phyloP scores from a whole-genome alignment of 2,888 invertebrate species.

The Metacarcinus magister region DNA sequence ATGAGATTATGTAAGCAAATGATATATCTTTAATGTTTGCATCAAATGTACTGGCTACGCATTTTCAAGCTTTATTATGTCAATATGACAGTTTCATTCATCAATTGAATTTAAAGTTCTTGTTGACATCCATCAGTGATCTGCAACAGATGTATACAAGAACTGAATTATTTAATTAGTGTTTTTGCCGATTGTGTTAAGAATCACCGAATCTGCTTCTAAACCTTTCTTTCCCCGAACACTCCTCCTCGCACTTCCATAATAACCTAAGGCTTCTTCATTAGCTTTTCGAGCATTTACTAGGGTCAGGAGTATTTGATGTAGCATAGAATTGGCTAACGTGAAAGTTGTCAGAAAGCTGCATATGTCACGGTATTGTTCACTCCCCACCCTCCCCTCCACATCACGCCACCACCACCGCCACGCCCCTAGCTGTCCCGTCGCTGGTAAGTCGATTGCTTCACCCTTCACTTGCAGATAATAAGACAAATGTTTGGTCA shows the following conservation, averaged over 20 bases:
- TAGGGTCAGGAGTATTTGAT: not conserved
- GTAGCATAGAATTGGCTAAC: not conserved
- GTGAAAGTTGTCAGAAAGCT: not conserved
- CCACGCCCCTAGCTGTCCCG: not conserved
- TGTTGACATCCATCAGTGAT: no score
- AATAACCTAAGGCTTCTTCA: not conserved
- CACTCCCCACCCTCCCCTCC: not conserved
- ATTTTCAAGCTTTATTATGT: not conserved
- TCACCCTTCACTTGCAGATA: not conserved
- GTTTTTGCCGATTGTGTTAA: not conserved
- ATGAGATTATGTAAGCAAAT: not conserved
- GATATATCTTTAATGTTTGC: not conserved
- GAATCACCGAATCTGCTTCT: not conserved
- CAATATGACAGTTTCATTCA: no score
- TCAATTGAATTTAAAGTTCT: no score
- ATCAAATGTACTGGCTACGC: not conserved
- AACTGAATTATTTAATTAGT: no score
- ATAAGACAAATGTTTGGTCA: no score
- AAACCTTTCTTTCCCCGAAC: not conserved
- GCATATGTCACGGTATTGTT: not conserved
- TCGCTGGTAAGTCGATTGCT: not conserved
- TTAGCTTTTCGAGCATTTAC: not conserved
- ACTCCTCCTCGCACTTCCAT: not conserved
- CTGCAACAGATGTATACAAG: no score
- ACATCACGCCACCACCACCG: conserved; percentile 15